Percentiles rank a stretch among this genome's conserved stretches.
Evolutionary conservation across 1,140 invertebrate species (phyloP).

Genomic region (Rhopalosiphum padi): DNA sequence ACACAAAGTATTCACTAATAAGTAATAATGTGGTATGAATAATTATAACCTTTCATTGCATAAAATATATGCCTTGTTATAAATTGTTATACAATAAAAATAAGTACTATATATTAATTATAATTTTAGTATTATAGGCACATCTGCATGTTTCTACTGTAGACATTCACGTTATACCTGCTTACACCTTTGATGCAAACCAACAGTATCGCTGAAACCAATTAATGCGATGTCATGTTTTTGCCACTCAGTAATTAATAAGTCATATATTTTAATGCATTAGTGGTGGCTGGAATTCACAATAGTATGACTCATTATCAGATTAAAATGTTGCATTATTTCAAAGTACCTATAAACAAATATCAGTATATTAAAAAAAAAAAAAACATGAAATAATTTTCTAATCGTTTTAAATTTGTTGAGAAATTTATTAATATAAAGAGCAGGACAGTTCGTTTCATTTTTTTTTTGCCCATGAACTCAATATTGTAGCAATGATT

Average conservation of each 20-base stretch:
- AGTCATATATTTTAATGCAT: not conserved
- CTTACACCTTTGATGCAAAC: not conserved
- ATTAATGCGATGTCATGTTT: not conserved
- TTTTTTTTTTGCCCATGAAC: not conserved
- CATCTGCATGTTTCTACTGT: no score
- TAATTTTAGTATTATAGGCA: not conserved
- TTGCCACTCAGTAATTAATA: not conserved
- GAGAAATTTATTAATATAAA: no score
- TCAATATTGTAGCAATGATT: not conserved
- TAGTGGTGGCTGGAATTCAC: no score
- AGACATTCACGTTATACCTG: not conserved
- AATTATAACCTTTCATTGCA: conserved; percentile 14
- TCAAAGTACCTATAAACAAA: no score
- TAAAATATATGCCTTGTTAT: conserved; percentile 3
- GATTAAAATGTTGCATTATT: no score
- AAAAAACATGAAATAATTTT: not conserved
- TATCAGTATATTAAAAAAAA: no score
- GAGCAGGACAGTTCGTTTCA: not conserved
- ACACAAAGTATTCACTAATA: conserved; percentile 6
- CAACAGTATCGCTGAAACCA: not conserved
- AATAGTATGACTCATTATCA: not conserved
- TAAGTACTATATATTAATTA: not conserved
- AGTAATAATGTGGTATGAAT: not conserved
- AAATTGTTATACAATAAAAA: not conserved
- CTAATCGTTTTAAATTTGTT: no score